Evolutionary conservation across 2,113 vertebrate genomes (phyloP).

Genomic region (Ursus arctos): DNA sequence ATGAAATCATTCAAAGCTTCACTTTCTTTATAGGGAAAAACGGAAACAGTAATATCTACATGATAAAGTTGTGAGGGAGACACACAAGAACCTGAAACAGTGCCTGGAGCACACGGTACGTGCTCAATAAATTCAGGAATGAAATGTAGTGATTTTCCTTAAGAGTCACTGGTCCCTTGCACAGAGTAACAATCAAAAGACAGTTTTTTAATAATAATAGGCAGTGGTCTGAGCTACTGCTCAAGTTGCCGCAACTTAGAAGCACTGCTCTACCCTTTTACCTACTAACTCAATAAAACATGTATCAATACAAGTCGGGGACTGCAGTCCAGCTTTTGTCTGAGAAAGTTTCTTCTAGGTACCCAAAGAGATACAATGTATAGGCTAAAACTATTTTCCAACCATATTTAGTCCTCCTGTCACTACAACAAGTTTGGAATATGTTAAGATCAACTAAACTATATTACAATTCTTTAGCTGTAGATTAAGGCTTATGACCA

Average conservation of each 20-base stretch:
- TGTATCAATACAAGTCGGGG: not conserved
- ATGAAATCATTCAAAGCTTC: not conserved
- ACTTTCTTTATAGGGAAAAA: not conserved
- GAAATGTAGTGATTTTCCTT: not conserved
- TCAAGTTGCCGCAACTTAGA: not conserved
- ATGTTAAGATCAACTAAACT: not conserved
- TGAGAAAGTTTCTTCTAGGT: conserved; percentile 1
- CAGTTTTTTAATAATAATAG: not conserved
- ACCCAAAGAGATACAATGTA: not conserved
- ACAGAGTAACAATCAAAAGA: not conserved
- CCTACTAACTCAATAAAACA: not conserved
- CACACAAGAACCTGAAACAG: not conserved
- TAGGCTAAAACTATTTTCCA: not conserved
- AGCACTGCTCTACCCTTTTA: not conserved
- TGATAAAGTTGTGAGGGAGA: not conserved
- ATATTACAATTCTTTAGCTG: conserved; percentile 11
- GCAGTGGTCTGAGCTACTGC: not conserved
- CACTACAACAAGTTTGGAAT: not conserved
- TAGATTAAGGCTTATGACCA: not conserved
- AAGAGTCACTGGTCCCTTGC: not conserved
- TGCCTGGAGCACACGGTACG: not conserved
- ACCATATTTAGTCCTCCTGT: not conserved
- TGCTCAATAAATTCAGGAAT: conserved; percentile 6
- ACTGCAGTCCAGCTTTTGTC: not conserved
- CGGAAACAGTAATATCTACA: not conserved